A percentile compares a stretch with the other conserved stretches of the same genome.
Evolutionary conservation across 2,888 invertebrate species (phyloP).

Genomic region (Acholoe squamosa): DNA sequence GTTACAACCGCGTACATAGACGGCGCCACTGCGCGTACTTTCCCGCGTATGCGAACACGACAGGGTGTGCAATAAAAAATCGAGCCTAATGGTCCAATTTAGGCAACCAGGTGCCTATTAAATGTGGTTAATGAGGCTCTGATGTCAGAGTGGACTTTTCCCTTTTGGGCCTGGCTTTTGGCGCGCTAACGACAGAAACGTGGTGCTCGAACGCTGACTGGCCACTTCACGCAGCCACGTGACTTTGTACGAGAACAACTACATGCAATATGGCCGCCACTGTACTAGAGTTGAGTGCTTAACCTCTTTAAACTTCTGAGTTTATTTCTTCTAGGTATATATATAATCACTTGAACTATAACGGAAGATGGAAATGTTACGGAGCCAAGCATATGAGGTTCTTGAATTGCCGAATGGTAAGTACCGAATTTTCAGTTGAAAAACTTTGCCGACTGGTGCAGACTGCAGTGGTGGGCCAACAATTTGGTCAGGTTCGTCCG

Average conservation of each 20-base stretch:
- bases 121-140: no score
- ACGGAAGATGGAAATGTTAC: constrained; percentile 54
- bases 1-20: no score
- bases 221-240: background rate
- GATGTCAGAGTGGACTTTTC: no score
- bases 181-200: constrained; percentile 7
- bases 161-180: no score
- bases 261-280: constrained; percentile 33
- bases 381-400: constrained; percentile 66
- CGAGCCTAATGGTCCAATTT: no score
- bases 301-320: constrained; percentile 44
- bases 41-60: no score
- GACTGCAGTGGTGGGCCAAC: no score
- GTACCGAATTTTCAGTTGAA: background rate
- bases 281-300: background rate
- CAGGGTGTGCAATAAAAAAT: no score
- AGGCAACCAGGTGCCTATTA: no score
- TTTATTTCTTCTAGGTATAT: constrained; percentile 15
- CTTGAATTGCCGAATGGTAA: constrained; percentile 68
- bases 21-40: no score
- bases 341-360: constrained; percentile 30
- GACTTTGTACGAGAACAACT: constrained; percentile 13
- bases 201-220: background rate
- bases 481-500: no score
- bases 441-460: background rate